Conservation (phyloP, 2,888 invertebrate genomes). For the Syrphus vitripennis region DNA sequence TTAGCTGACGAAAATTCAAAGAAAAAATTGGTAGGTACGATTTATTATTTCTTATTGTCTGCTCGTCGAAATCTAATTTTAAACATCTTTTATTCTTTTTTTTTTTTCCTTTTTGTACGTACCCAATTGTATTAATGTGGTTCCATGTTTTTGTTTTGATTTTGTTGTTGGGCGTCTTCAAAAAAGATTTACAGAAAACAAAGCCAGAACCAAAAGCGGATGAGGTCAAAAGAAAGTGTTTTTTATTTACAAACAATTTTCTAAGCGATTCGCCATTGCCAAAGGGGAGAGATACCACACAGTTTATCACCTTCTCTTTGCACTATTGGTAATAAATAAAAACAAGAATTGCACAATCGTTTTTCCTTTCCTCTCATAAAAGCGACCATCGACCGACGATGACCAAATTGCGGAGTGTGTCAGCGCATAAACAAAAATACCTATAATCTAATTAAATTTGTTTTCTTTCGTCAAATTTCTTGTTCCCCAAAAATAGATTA, state of each 20-base stretch:
- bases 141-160: conserved; percentile 52
- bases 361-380: background rate
- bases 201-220: background rate
- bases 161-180: conserved; percentile 39
- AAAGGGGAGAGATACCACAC: conserved; percentile 12
- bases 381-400: background rate
- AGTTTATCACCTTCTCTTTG: background rate
- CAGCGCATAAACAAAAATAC: background rate
- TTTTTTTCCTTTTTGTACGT: background rate
- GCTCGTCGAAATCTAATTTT: conserved; percentile 42
- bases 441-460: background rate
- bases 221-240: conserved; percentile 9
- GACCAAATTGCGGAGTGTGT: background rate
- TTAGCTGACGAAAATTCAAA: background rate
- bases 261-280: conserved; percentile 1
- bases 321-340: too few species aligned
- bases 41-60: conserved; percentile 16
- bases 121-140: background rate
- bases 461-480: background rate
- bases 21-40: background rate
- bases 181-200: background rate
- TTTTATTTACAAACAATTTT: conserved; percentile 66
- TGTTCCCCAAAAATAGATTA: conserved; percentile 22
- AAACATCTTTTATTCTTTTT: background rate
- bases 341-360: conserved; percentile 4